These are phyloP conservation scores for Megaceryle alcyon DNA, from an alignment of 2,797 vertebrate species.

Conservation along the genomic window DNA sequence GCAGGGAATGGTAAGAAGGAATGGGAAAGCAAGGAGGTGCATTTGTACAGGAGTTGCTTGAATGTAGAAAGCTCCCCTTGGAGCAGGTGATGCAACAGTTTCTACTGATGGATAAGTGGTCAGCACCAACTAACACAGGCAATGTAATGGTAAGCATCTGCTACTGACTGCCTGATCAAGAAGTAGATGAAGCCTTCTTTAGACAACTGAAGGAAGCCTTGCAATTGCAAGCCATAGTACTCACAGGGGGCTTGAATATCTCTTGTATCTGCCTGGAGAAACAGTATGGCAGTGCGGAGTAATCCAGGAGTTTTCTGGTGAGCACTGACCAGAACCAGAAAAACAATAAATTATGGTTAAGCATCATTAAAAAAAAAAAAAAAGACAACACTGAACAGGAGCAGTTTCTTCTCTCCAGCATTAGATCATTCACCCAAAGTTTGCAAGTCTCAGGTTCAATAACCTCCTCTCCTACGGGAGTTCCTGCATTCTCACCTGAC, in stretches of 20 bases:
- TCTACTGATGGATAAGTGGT: not conserved
- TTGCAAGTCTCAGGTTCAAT: not conserved
- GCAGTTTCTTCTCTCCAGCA: not conserved
- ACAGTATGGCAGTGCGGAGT: not conserved
- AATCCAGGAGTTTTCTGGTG: not conserved
- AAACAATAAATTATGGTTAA: not conserved
- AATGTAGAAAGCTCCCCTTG: not conserved
- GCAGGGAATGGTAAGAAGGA: not conserved
- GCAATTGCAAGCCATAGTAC: not conserved
- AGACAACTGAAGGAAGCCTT: not conserved
- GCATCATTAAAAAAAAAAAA: not conserved
- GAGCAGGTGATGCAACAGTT: not conserved
- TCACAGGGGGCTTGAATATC: not conserved
- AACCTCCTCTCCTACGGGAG: not conserved
- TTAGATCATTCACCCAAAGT: not conserved
- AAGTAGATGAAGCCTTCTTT: not conserved
- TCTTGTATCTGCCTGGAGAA: not conserved
- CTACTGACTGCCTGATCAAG: not conserved
- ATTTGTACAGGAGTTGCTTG: not conserved
- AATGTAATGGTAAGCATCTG: not conserved
- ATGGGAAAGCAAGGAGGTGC: no score
- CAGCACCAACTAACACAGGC: not conserved
- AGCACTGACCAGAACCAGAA: not conserved
- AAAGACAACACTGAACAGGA: not conserved
- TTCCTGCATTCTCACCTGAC: not conserved